Evolutionary conservation across 2,113 vertebrate genomes (phyloP), one percentile per base, ranked within the genome.

Genomic region (Brienomyrus brachyistius): DNA sequence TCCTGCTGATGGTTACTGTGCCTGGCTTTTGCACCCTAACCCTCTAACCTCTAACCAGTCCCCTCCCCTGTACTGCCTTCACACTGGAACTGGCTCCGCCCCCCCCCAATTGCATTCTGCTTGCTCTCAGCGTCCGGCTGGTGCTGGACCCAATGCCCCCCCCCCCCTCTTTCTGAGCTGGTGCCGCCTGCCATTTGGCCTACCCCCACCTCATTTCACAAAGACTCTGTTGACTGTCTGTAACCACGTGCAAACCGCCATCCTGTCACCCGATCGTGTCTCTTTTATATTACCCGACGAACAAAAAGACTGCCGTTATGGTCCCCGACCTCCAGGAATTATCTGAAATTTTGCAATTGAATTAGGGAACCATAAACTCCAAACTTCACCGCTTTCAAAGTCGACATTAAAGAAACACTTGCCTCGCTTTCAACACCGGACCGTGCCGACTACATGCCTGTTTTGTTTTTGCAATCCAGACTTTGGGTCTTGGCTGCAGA

Each of bases 1-100:
- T 87, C 88, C 89, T 88, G 70, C 92, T 82, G 45, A 84, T 51
- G 88, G 66, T 66, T 54, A 52, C 62, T 27, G 87, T 23, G 10
- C 85, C 85, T 86, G 19, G 13, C 47, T 62, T 59, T 50, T 3
- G 15, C 66, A 43, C 7, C 15, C 77, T 88, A 83, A 59, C 87
- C 86, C 51, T 23, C 66, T 45, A 74, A 48, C 86, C 51, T 23
- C 66, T 45, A 74, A 48, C 27, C 35, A 23, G 31, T 40, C 10
- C 8, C 62, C 43, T 35, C 45, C 45, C 6, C 54, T 15, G 21
- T 7, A 3, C 5, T 54, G 48, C 10, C 47, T 23, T 87, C 40
- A 47, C 9, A 54, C 21, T 31, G 54, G 27, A 59, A 4, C 11
- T 56, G 3, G 23, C 27, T 15, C 27, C 27, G 2, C 51, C 0